Percentiles rank a stretch among this genome's conserved stretches.
These are phyloP conservation scores for Nemoura dubitans DNA, from an alignment of 2,888 invertebrate species.

Conservation along the genomic window DNA sequence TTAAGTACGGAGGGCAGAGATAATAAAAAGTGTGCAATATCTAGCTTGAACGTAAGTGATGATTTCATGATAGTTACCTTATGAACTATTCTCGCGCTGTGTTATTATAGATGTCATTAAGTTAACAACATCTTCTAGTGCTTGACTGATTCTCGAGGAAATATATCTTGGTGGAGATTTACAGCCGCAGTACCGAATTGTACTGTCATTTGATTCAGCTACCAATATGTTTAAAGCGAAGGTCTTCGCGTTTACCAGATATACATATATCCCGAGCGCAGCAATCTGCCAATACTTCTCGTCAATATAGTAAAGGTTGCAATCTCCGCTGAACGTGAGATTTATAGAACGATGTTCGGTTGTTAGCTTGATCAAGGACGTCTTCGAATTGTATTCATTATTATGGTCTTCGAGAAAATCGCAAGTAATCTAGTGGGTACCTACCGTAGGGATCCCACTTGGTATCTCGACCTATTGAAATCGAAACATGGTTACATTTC, in stretches of 20 bases:
- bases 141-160: conserved; percentile 22
- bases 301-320: neutral
- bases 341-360: neutral
- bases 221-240: conserved; percentile 20
- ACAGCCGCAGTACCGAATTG: conserved; percentile 29
- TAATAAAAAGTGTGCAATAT: neutral
- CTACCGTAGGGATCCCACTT: too few species aligned
- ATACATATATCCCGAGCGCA: neutral
- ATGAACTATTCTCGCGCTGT: neutral
- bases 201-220: conserved; percentile 10
- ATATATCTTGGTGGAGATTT: conserved; percentile 27
- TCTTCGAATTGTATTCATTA: conserved; percentile 2
- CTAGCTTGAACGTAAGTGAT: neutral
- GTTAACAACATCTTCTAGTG: conserved; percentile 14
- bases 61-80: neutral
- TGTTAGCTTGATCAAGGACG: conserved; percentile 17
- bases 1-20: neutral
- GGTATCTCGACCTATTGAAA: neutral
- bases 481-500: conserved; percentile 8
- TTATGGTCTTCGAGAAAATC: neutral
- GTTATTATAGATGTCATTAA: neutral
- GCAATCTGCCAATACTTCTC: neutral
- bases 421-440: neutral
- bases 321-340: neutral
- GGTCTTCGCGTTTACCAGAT: conserved; percentile 1